Conservation (phyloP, 1,140 invertebrate genomes). For the Diuraphis noxia region DNA sequence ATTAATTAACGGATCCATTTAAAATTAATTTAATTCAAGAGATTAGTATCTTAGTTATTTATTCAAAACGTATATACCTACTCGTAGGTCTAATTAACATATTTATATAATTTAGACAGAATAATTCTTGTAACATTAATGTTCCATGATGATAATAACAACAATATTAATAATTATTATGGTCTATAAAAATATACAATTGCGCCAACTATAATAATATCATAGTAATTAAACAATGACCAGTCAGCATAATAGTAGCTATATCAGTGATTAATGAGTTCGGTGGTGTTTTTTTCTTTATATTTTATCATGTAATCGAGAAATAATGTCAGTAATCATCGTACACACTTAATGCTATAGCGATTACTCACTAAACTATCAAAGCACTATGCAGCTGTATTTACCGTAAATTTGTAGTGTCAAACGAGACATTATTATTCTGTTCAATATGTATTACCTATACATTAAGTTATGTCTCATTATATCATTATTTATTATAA, state of each 20-base stretch:
- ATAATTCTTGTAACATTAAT: conserved; percentile 4
- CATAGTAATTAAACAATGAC: conserved; percentile 22
- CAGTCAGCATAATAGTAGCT: not conserved
- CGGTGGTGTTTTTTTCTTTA: not conserved
- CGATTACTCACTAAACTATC: not conserved
- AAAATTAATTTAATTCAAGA: not conserved
- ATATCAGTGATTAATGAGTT: conserved; percentile 17
- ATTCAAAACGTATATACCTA: not conserved
- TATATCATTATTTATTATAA: not conserved
- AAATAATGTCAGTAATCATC: conserved; percentile 34
- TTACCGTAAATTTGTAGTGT: not conserved
- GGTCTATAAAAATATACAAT: not conserved
- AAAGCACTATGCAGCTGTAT: not conserved
- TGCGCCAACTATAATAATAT: not conserved
- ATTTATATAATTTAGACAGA: not conserved
- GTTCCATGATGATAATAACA: not conserved
- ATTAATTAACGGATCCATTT: not conserved
- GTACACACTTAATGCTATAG: not conserved
- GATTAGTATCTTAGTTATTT: not conserved
- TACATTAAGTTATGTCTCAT: not conserved
- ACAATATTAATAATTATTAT: not conserved
- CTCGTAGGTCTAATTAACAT: not conserved
- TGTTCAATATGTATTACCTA: not conserved
- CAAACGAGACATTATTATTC: not conserved
- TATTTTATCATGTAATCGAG: conserved; percentile 11